Conservation (phyloP, 64 coral and sea anemone genomes). For the Montipora foliosa region DNA sequence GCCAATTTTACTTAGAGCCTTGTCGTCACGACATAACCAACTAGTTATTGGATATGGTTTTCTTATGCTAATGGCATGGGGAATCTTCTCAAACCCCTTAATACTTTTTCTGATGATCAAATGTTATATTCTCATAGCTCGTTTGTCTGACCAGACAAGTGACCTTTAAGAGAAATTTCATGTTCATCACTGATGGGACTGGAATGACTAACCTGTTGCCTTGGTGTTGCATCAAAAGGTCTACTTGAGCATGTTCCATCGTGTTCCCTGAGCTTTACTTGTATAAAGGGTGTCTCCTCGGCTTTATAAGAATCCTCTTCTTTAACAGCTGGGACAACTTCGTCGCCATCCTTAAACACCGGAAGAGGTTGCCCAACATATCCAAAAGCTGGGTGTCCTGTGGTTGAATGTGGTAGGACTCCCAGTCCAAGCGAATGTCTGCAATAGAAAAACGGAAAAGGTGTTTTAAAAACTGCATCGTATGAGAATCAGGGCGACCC, state of each 20-base stretch:
- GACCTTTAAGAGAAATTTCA: neutral
- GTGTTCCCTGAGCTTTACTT: constrained; percentile 88
- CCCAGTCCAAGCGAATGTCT: constrained; percentile 99
- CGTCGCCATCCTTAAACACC: constrained; percentile 67
- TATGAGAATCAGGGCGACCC: neutral
- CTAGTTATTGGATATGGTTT: no score
- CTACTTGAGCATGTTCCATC: constrained; percentile 58
- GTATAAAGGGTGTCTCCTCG: constrained; percentile 68
- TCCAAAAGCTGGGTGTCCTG: constrained; percentile 87
- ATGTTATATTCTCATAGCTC: neutral
- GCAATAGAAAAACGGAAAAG: neutral
- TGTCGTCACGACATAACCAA: no score
- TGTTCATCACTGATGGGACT: neutral
- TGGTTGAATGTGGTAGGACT: constrained; percentile 74
- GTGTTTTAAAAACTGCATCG: neutral
- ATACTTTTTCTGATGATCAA: neutral
- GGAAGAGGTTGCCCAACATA: constrained; percentile 88
- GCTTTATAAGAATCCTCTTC: constrained; percentile 9
- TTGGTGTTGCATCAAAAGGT: constrained; percentile 79
- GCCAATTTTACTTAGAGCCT: no score
- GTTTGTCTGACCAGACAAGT: neutral
- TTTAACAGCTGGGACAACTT: constrained; percentile 42
- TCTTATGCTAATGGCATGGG: no score
- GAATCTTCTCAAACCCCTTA: no score
- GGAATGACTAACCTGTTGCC: constrained; percentile 81